Conservation (phyloP, 2,797 vertebrate species). For the Heliangelus exortis region DNA sequence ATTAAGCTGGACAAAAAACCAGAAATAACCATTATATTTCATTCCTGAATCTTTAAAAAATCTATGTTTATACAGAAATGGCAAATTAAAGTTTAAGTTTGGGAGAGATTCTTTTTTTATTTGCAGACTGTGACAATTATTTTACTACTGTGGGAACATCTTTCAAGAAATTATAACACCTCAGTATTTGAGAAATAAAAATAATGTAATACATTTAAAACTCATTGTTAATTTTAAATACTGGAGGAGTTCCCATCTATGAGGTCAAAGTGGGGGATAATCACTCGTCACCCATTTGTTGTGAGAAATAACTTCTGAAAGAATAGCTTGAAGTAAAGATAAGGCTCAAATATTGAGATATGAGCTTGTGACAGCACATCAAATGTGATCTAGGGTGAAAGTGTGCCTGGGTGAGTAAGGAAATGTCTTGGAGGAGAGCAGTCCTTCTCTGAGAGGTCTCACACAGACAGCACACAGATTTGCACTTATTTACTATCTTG, state of each 20-base stretch:
- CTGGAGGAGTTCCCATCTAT: not conserved
- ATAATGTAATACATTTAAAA: not conserved
- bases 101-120: not conserved
- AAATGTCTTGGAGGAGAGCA: not conserved
- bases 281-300: not conserved
- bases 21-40: not conserved
- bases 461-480: not conserved
- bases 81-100: not conserved
- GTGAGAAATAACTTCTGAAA: not conserved
- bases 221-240: not conserved
- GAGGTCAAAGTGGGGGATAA: not conserved
- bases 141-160: not conserved
- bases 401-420: not conserved
- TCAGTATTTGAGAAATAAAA: not conserved
- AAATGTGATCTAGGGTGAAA: not conserved
- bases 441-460: not conserved
- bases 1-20: not conserved
- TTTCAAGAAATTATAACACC: not conserved
- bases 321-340: not conserved
- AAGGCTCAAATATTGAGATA: not conserved
- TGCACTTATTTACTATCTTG: not conserved
- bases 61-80: not conserved
- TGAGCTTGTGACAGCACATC: not conserved
- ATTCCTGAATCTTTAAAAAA: not conserved
- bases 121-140: not conserved